phyloP scores from a whole-genome alignment of 1,140 invertebrate genomes.

The Dinoponera quadriceps region DNA sequence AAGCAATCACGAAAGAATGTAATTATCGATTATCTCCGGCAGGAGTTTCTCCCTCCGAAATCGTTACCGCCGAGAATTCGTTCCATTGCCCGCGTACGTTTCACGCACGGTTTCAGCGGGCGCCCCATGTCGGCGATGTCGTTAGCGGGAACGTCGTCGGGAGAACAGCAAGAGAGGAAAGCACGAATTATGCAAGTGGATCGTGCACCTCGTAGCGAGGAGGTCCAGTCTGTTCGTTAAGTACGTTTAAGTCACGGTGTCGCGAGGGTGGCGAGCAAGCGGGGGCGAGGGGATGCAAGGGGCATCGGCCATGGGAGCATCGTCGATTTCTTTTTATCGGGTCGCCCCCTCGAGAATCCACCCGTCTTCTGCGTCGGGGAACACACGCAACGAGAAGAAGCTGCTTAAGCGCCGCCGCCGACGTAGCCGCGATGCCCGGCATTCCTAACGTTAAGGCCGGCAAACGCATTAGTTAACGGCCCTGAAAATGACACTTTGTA shows the following conservation, averaged over 20 bases:
- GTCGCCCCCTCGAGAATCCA: slow-evolving; percentile 32
- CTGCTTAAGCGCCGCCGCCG: slow-evolving; percentile 33
- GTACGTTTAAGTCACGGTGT: slow-evolving; percentile 12
- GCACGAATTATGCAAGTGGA: slow-evolving; percentile 58
- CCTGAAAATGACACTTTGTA: slow-evolving; percentile 81
- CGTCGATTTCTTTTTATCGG: slow-evolving; percentile 24
- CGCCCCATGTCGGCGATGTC: slow-evolving; percentile 4
- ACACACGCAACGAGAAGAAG: background rate
- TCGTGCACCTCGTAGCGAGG: slow-evolving; percentile 33
- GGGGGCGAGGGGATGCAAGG: background rate
- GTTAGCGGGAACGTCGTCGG: slow-evolving; percentile 15
- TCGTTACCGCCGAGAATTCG: background rate
- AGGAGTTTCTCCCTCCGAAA: background rate
- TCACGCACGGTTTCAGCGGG: background rate
- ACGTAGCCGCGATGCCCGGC: slow-evolving; percentile 52
- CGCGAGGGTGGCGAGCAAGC: slow-evolving; percentile 33
- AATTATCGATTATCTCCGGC: too few relatives aligned
- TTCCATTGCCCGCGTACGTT: background rate
- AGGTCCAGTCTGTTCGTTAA: slow-evolving; percentile 27
- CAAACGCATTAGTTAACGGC: slow-evolving; percentile 77
- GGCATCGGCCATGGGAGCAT: slow-evolving; percentile 37
- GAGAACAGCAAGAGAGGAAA: slow-evolving; percentile 13
- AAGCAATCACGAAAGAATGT: too few relatives aligned
- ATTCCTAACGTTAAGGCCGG: slow-evolving; percentile 72
- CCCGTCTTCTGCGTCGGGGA: slow-evolving; percentile 7